Evolutionary conservation across 2,888 invertebrate species (phyloP), one percentile per base, ranked within the genome.

Genomic region (Drosophila niveifrons): DNA sequence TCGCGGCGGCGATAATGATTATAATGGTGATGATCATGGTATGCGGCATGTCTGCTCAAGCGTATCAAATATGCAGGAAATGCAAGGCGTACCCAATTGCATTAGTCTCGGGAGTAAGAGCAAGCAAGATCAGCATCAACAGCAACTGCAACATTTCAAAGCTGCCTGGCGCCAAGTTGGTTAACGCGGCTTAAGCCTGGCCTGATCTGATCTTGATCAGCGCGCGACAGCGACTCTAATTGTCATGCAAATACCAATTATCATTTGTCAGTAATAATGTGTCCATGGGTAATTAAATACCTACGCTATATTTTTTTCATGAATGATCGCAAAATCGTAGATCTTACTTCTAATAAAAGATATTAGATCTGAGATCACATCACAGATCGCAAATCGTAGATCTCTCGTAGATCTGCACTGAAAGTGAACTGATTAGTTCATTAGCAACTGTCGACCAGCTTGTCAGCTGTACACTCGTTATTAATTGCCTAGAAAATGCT

Each of bases 201-300:
- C 47, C 15, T 50, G 57, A 61, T 55, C 56, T 59, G 66, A 68
- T 68, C 77, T 68, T 58, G 61, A 50, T 46, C 61, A 57, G 31
- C 46, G 47, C 34, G n/a, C 18, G 71, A 66, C 56, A 52, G 73
- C 80, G 72, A 56, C 59, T 85, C 85, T 82, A 84, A 80, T 88
- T 81, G 82, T 81, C 78, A 83, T 80, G 78, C 87, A 82, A 88
- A 86, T 81, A 83, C 53, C 80, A 88, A 86, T 88, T 88, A 86
- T 88, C 82, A 86, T 86, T 86, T 86, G 86, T 86, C 86, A 88
- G 78, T 79, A 78, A 68, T 81, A 87, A 73, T 71, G 50, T 75
- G 58, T 57, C 57, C 51, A 63, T 65, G 66, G 47, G 75, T 77
- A 85, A 80, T 82, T 84, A 82, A 84, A 75, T 81, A 64, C 70